phyloP scores from a whole-genome alignment of 2,797 vertebrate species.

The Acanthornis magna region DNA sequence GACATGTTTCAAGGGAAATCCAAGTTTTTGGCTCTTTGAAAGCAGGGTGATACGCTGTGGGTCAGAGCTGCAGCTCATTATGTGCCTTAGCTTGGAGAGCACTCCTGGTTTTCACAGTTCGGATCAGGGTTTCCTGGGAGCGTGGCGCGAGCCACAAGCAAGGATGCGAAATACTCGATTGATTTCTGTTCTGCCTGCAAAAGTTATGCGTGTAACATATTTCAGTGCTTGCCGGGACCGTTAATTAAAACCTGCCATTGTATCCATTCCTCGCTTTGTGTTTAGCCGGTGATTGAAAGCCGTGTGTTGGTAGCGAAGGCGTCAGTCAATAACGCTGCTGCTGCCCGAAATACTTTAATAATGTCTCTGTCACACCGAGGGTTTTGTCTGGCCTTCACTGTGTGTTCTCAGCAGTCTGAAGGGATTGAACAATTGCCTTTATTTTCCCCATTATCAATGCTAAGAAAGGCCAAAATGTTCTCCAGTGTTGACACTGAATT shows the following conservation, averaged over 20 bases:
- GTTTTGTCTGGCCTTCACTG: neutral
- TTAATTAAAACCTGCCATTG: slow-evolving; percentile 47
- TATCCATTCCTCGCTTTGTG: slow-evolving; percentile 2
- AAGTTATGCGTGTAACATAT: neutral
- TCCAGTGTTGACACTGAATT: slow-evolving; percentile 11
- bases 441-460: slow-evolving; percentile 40
- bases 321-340: neutral
- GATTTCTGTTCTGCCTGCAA: slow-evolving; percentile 11
- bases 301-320: neutral
- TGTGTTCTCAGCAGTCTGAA: neutral
- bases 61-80: neutral
- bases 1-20: neutral
- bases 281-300: slow-evolving; percentile 18
- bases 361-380: neutral
- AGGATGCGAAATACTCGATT: neutral
- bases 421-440: slow-evolving; percentile 40
- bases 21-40: neutral
- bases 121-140: neutral
- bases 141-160: neutral
- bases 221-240: neutral
- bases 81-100: neutral
- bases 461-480: slow-evolving; percentile 43
- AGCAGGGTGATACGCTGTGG: neutral
- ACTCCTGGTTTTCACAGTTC: neutral
- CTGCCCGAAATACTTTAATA: slow-evolving; percentile 29